Evolutionary conservation across 2,113 vertebrate genomes (phyloP), one percentile per base, ranked within the genome.

Genomic region (Parus major): DNA sequence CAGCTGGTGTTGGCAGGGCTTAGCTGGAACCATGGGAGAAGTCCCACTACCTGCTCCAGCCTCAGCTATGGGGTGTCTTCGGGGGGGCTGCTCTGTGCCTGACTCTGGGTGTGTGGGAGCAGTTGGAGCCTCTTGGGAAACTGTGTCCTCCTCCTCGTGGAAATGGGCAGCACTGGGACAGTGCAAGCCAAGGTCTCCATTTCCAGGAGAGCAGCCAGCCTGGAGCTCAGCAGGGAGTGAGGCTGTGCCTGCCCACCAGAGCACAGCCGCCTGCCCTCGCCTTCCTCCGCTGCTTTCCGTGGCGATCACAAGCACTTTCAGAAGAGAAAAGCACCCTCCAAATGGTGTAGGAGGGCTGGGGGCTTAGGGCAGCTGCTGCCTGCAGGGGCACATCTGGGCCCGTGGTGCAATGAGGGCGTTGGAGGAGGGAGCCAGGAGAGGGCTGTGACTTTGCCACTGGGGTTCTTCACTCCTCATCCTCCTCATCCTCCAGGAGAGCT

Each of bases 161-260:
- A 41, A 83, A 33, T 5, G 9, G 44, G 49, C 77, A 79, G 35
- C 25, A 4, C 2, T 1, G 3, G 42, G 53, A 20, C 0, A 4
- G 47, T 6, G 42, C 0, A 0, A 82, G 49, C 41, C 36, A 33
- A 82, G 33, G 47, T 79, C 60, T 85, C 47, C 2, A 0, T 42
- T n/a, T 23, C 73, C 2, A 4, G 15, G n/a, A 42, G n/a, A 80
- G 63, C 61, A 60, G 44, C n/a, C 68, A 69, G 78, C 28, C 60
- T 42, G 85, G n/a, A 65, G 73, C 56, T 77, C n/a, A 20, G 64
- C 1, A 1, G 33, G 64, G 31, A 73, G 25, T 3, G 19, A 0
- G 1, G 44, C 72, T 0, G 0, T 56, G 68, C 33, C 55, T 15
- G 1, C 31, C 52, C 4, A 7, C 20, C 20, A 15, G 47, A 44